Evolutionary conservation across 2,113 vertebrate genomes (phyloP).

Genomic region (Dipodomys spectabilis): DNA sequence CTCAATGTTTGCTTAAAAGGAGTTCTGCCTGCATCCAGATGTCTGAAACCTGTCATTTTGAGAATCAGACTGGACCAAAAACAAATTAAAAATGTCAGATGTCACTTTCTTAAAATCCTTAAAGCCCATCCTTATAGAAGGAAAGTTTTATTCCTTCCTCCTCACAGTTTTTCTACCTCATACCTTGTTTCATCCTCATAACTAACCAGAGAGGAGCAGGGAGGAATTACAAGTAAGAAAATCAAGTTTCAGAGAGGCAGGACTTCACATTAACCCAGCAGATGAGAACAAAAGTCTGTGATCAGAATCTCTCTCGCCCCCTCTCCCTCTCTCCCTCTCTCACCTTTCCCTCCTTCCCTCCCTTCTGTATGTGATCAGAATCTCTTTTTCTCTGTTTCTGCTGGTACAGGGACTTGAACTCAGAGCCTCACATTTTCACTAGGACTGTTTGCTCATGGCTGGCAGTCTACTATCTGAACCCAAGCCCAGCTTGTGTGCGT

Average conservation of each 20-base stretch:
- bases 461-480: no score
- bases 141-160: background rate
- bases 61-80: background rate
- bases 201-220: background rate
- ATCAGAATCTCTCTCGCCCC: no score
- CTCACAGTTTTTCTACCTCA: background rate
- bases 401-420: no score
- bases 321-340: no score
- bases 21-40: constrained; percentile 15
- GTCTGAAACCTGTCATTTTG: background rate
- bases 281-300: no score
- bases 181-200: background rate
- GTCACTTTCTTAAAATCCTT: background rate
- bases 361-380: no score
- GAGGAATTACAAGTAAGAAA: background rate
- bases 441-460: no score
- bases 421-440: no score
- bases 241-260: background rate
- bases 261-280: background rate
- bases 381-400: no score
- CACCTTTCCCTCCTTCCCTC: no score
- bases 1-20: constrained; percentile 21
- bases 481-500: no score
- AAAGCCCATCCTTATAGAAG: background rate
- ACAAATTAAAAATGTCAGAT: background rate